Base-by-base conservation (phyloP, 2,888 invertebrate genomes). In the Amiota minor region DNA sequence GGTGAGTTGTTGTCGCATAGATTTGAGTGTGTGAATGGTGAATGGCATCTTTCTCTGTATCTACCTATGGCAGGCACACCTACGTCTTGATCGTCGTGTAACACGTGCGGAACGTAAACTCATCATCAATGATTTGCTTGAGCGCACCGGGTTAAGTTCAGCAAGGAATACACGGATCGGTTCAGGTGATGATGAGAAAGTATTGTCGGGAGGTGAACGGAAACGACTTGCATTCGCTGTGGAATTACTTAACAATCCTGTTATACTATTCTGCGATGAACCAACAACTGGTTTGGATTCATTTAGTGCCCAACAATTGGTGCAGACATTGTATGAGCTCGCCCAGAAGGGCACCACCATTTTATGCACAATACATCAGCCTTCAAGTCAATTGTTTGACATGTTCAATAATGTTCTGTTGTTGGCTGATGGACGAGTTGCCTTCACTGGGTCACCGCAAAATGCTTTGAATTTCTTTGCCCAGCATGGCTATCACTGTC, bases 241-340 rank as follows among this genome's bases (percentile, higher is more conserved):
- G 0, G 98, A 98, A 94, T 74, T 90, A 53, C 89, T 98, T 71
- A 97, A 96, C 56, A 96, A 98, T 90, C 98, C 98, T 0, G 93
- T 95, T 0, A 92, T 99, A 50, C 90, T 99, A 56, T 98, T 98
- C 90, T 96, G 97, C 87, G 98, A 99, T 86, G 98, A 99, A 87
- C 98, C 98, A 9, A 98, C 98, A 0, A 98, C 98, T 0, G 97
- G 98, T 0, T 89, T 95, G 72, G 98, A 99, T 89, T 96, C 97
- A 0, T 97, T 94, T 84, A 97, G 97, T 87, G 98, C 98, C 0
- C 95, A 95, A 87, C 96, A 95, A 87, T 91, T 98, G 73, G 93
- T 96, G 72, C 91, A 92, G 9, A 92, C 95, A 70, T 92, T 96
- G 83, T 92, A 93, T 46, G 91, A 91, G 76, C 93, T 95, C 87